Evolutionary conservation across 35 echinoderm and acorn worm genomes (phyloP).

Genomic region (Lytechinus pictus): DNA sequence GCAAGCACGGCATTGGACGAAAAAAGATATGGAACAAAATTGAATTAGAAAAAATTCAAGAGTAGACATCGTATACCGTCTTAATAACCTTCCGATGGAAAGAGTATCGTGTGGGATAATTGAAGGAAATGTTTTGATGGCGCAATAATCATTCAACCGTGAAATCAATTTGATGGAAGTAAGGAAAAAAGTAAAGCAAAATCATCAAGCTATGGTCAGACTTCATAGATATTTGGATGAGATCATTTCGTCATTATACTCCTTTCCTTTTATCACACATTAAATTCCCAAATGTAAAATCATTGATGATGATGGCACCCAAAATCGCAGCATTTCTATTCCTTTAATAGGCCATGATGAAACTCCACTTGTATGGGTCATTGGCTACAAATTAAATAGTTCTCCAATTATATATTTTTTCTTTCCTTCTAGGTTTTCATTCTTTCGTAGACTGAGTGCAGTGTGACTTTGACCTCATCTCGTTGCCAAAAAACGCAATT

Average conservation of each 20-base stretch:
- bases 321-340: not conserved
- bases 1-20: not conserved
- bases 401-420: not conserved
- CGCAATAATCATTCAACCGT: not conserved
- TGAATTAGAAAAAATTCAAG: not conserved
- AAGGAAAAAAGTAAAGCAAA: not conserved
- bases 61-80: not conserved
- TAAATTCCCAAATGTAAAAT: not conserved
- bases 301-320: not conserved
- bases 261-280: not conserved
- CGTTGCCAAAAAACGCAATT: not conserved
- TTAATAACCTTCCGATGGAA: conserved; percentile 9
- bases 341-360: not conserved
- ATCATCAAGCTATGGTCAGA: not conserved
- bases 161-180: not conserved
- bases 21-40: not conserved
- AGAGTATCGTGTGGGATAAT: not conserved
- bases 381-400: not conserved
- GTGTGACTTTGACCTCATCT: not conserved
- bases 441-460: not conserved
- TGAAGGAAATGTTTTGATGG: not conserved
- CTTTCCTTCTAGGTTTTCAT: not conserved
- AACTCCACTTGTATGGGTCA: not conserved
- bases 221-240: not conserved
- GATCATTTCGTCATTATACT: not conserved